Conservation (phyloP, 2,888 invertebrate species). For the Phalera bucephala region DNA sequence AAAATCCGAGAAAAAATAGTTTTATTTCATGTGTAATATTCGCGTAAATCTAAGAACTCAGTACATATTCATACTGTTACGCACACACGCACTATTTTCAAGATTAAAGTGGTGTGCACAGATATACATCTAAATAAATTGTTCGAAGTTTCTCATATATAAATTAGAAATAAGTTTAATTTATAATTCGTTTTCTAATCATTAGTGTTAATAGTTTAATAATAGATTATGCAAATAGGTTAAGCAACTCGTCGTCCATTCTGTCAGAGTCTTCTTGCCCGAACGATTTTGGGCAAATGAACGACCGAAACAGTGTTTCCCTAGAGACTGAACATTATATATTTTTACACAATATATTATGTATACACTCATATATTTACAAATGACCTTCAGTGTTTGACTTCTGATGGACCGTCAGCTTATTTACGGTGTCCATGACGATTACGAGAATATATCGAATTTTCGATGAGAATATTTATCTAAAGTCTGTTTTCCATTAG, state of each 20-base stretch:
- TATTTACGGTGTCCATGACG: no score
- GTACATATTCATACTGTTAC: no score
- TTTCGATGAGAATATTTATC: no score
- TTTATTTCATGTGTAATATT: no score
- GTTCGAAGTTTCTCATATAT: slow-evolving; percentile 32
- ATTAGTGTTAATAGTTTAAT: slow-evolving; percentile 23
- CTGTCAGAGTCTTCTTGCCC: slow-evolving; percentile 66
- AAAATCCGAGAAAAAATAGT: no score
- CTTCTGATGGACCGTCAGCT: slow-evolving; percentile 12
- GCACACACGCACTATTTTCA: no score
- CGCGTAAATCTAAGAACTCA: no score
- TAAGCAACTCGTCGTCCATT: slow-evolving; percentile 19
- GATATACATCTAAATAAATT: slow-evolving; percentile 10
- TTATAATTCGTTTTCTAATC: slow-evolving; percentile 34
- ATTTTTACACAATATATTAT: slow-evolving; percentile 19
- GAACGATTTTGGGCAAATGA: slow-evolving; percentile 66
- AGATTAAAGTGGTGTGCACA: no score
- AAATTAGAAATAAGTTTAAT: slow-evolving; percentile 23
- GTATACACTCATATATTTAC: slow-evolving; percentile 28
- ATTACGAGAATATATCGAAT: no score
- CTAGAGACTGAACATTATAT: slow-evolving; percentile 50
- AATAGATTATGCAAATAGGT: no score
- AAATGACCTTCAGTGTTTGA: slow-evolving; percentile 11
- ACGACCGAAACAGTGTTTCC: slow-evolving; percentile 51
- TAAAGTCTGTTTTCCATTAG: no score